Evolutionary conservation across 1,140 invertebrate species (phyloP).

Genomic region (Drosophila serrata): DNA sequence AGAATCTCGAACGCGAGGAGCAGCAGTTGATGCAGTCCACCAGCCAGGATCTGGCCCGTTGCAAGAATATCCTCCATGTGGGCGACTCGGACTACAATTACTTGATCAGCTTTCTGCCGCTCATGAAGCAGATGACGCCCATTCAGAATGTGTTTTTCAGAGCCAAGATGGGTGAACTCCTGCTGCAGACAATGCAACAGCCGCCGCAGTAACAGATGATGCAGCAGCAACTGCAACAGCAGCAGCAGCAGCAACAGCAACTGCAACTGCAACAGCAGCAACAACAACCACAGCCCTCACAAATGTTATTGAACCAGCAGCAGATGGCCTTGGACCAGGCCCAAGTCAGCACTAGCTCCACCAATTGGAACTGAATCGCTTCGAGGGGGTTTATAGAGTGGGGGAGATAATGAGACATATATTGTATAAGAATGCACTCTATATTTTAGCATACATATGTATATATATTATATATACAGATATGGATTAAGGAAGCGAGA

Average conservation of each 20-base stretch:
- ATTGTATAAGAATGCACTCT: conserved; percentile 13
- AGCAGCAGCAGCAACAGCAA: conserved; percentile 23
- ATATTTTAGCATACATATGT: background rate
- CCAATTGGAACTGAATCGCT: conserved; percentile 64
- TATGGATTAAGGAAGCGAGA: conserved; percentile 25
- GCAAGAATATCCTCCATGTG: conserved; percentile 71
- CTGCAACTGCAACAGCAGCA: conserved; percentile 20
- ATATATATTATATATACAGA: background rate
- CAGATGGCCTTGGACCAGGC: conserved; percentile 81
- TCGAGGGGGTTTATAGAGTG: conserved; percentile 5
- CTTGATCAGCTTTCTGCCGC: conserved; percentile 76
- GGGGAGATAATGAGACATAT: conserved; percentile 27
- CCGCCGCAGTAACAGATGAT: conserved; percentile 33
- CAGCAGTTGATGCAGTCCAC: conserved; percentile 80
- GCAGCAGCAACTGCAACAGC: conserved; percentile 27
- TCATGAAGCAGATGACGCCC: conserved; percentile 80
- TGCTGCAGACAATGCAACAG: conserved; percentile 74
- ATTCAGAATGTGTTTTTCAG: conserved; percentile 77
- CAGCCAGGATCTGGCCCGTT: conserved; percentile 69
- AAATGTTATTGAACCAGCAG: conserved; percentile 75
- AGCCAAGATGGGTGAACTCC: conserved; percentile 76
- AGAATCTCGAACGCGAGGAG: conserved; percentile 72
- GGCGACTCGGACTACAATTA: conserved; percentile 82
- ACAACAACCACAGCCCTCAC: conserved; percentile 48
- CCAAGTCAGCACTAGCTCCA: conserved; percentile 72